Percentiles rank a stretch among this genome's conserved stretches.
Conservation (phyloP, 2,888 invertebrate species). For the Pollenia amentaria region DNA sequence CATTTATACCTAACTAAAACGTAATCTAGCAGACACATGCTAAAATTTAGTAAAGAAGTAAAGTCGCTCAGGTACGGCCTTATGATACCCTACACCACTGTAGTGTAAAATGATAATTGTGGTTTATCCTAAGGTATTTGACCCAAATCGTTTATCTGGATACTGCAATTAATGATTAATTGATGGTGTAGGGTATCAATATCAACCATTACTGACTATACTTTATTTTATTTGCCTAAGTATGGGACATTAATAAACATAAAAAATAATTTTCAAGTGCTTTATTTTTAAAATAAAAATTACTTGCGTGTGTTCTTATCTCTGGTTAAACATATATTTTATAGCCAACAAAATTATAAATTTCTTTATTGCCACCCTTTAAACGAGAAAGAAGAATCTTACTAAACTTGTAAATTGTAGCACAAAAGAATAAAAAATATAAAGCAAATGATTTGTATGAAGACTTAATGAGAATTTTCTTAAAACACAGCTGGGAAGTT, state of each 20-base stretch:
- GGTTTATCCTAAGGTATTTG: no score
- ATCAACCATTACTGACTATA: neutral
- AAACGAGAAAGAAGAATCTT: neutral
- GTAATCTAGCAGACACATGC: neutral
- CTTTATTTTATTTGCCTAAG: neutral
- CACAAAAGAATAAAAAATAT: neutral
- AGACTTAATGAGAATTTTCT: conserved; percentile 13
- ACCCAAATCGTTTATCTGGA: no score
- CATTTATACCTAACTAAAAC: neutral
- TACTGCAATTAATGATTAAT: no score
- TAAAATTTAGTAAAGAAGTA: neutral
- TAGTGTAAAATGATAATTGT: no score
- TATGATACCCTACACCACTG: no score
- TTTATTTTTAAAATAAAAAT: neutral
- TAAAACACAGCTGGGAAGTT: neutral
- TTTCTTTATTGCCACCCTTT: neutral
- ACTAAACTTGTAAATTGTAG: conserved; percentile 1
- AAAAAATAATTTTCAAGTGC: neutral
- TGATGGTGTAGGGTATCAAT: no score
- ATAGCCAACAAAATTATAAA: neutral
- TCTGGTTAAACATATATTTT: conserved; percentile 32
- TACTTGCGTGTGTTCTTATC: conserved; percentile 35
- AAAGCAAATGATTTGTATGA: neutral
- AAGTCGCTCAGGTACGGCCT: neutral
- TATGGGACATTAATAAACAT: neutral